Evolutionary conservation across 2,888 invertebrate genomes (phyloP), one percentile per base, ranked within the genome.

Genomic region (Cryptus armator): DNA sequence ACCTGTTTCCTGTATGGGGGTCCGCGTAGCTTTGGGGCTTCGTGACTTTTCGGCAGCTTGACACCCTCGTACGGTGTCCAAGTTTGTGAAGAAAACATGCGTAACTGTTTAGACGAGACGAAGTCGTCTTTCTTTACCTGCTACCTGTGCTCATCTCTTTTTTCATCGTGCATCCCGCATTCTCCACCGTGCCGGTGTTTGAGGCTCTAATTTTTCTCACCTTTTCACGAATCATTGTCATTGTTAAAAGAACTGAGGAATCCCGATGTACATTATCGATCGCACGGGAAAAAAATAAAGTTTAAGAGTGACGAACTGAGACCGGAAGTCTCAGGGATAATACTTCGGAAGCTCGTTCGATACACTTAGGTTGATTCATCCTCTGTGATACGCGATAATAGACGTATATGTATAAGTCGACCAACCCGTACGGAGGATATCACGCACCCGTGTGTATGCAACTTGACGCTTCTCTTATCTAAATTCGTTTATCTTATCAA

Each of bases 401-500:
- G 32, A 59, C 29, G 32, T 43, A 56, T 43, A 19, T 14, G 2
- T 71, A 12, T n/a, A 19, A 44, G 19, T 9, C 44, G 14, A 37
- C 48, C 48, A 75, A 79, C 79, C 79, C 75, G 82, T 51, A 29
- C 37, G 37, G 29, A 43, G 43, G 37, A 44, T 46, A 64, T 14
- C 32, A n/a, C 67, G 16, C 43, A 2, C 24, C 1, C 24, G 19
- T 62, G 66, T 46, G 48, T 44, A 29, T 72, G 82, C 85, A 76
- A 53, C 71, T 56, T 19, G 75, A 82, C 62, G 67, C 74, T 51
- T 70, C 12, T 53, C 70, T 86, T 85, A 86, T 86, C 86, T 74
- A 80, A 86, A 86, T 85, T 71, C 71, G 53, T 68, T 85, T 86
- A 86, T 86, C 86, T 86, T 86, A 86, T 86, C 86, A 68, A 70